phyloP scores from a whole-genome alignment of 2,113 vertebrate genomes.

The Lichenostomus cassidix region DNA sequence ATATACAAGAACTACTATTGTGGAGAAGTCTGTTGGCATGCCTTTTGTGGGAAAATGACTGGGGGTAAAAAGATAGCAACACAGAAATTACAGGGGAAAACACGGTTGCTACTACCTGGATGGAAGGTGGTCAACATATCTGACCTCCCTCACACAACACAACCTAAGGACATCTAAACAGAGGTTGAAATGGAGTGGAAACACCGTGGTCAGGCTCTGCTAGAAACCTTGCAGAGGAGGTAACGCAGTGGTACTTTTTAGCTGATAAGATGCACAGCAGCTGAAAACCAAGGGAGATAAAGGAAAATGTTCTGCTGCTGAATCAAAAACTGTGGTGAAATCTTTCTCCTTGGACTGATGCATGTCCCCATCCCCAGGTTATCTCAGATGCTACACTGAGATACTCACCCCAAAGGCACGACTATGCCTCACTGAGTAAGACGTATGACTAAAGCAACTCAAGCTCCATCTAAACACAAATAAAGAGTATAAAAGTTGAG shows the following conservation, averaged over 20 bases:
- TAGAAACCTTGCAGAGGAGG: not conserved
- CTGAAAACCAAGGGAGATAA: not conserved
- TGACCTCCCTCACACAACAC: not conserved
- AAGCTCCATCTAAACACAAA: not conserved
- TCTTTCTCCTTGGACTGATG: not conserved
- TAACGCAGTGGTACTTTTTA: not conserved
- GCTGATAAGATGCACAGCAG: not conserved
- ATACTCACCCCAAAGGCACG: not conserved
- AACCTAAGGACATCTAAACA: not conserved
- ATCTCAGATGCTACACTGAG: not conserved
- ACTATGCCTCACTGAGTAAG: not conserved
- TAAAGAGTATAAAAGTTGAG: not conserved
- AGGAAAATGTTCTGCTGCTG: not conserved
- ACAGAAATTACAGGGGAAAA: not conserved
- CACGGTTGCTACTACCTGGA: not conserved
- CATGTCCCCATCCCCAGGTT: not conserved
- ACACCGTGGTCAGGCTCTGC: not conserved
- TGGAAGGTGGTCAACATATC: not conserved
- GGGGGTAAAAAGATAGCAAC: not conserved
- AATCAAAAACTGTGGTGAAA: rapidly evolving
- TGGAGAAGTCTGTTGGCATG: not conserved
- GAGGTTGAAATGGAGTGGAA: not conserved
- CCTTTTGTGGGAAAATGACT: not conserved
- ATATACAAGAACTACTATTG: not conserved
- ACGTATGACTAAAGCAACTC: not conserved